These are phyloP conservation scores for Ophthalmotilapia sp. DNA, from an alignment of 2,113 vertebrate species.

Conservation along the genomic window DNA sequence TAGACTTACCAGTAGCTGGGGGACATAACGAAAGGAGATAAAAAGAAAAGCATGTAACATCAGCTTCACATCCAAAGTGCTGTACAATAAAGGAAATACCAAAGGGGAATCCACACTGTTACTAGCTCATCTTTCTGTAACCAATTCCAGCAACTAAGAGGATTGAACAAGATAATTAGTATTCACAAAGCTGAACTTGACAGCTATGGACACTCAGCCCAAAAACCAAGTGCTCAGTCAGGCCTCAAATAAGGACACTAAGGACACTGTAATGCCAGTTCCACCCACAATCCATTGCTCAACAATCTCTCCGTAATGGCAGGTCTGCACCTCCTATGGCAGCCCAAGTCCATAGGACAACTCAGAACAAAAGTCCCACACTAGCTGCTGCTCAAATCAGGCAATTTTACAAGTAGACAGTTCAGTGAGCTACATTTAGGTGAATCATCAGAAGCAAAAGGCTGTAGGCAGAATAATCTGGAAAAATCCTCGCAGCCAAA, in stretches of 20 bases:
- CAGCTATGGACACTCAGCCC: neutral
- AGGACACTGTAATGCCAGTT: neutral
- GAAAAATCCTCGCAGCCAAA: neutral
- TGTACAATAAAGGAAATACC: neutral
- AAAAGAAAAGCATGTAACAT: neutral
- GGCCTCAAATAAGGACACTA: neutral
- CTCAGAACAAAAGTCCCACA: neutral
- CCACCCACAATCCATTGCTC: neutral
- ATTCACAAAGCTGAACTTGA: neutral
- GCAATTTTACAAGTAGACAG: neutral
- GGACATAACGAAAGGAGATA: neutral
- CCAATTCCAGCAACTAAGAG: neutral
- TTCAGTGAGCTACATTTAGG: neutral
- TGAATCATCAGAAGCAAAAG: neutral
- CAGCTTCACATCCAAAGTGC: neutral
- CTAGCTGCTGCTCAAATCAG: neutral
- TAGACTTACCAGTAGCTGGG: neutral
- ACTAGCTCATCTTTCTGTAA: neutral
- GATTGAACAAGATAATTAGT: neutral
- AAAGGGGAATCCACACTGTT: neutral
- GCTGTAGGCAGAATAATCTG: neutral
- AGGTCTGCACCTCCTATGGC: neutral
- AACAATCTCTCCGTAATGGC: neutral
- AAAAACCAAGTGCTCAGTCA: neutral
- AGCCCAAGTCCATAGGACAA: neutral